Evolutionary conservation across 37 sponge, comb jelly and placozoan genomes (phyloP).

Genomic region (Tethya wilhelma): DNA sequence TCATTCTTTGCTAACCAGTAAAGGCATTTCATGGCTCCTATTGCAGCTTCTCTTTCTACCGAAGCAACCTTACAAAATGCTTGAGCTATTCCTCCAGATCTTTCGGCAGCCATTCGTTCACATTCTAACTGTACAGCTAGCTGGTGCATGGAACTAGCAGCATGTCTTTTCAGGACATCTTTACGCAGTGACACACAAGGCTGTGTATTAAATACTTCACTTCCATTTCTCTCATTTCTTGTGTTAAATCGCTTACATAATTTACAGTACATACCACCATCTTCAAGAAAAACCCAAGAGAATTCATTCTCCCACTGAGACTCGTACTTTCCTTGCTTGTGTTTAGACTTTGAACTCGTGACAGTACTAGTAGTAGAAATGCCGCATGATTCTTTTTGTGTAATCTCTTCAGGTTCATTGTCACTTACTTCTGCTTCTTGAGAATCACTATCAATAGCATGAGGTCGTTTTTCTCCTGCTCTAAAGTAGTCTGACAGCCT

Average conservation of each 20-base stretch:
- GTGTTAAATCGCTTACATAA: too few relatives aligned
- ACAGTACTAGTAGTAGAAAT: too few relatives aligned
- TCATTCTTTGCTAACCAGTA: slow-evolving; percentile 65
- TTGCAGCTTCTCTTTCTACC: slow-evolving; percentile 26
- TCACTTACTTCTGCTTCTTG: too few relatives aligned
- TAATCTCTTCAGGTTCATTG: too few relatives aligned
- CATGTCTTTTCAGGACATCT: slow-evolving; percentile 11
- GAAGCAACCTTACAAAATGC: slow-evolving; percentile 23
- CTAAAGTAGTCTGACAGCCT: too few relatives aligned
- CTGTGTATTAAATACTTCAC: not conserved
- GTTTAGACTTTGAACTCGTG: not conserved
- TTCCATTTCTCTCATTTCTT: too few relatives aligned
- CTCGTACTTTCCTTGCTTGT: not conserved
- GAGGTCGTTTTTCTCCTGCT: too few relatives aligned
- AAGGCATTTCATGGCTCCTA: slow-evolving; percentile 48
- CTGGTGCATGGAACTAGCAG: not conserved
- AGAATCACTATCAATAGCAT: too few relatives aligned
- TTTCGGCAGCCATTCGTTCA: slow-evolving; percentile 4
- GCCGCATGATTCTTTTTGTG: too few relatives aligned
- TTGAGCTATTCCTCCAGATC: slow-evolving; percentile 22
- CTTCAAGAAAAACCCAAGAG: too few relatives aligned
- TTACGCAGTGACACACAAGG: slow-evolving; percentile 18
- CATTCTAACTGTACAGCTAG: not conserved
- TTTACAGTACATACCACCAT: too few relatives aligned
- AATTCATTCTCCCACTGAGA: not conserved